Conservation (phyloP, 1,140 invertebrate species). For the Notospermus geniculatus region DNA sequence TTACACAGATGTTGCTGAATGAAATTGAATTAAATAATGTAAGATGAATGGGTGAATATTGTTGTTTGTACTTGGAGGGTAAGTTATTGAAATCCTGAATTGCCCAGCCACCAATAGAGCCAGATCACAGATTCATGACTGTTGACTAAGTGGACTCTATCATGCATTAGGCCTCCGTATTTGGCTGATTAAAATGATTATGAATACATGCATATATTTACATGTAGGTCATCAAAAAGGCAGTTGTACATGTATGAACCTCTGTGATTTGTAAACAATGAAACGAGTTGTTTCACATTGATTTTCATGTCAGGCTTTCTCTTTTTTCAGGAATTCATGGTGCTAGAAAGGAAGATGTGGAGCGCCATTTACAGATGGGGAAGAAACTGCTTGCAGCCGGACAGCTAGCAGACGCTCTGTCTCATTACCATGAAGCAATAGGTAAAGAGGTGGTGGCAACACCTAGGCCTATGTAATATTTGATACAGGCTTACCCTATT, state of each 20-base stretch:
- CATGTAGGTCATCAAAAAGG: background rate
- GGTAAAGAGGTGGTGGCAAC: too few species aligned
- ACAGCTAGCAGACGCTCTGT: slow-evolving; percentile 92
- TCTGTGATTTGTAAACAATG: background rate
- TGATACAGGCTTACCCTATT: too few species aligned
- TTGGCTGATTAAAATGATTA: background rate
- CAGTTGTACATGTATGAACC: background rate
- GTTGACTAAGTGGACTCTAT: background rate
- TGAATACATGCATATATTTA: background rate
- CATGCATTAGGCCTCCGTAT: background rate
- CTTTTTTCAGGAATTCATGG: slow-evolving; percentile 14
- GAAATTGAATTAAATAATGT: too few species aligned
- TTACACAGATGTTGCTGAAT: too few species aligned
- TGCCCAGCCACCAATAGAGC: too few species aligned
- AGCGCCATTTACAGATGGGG: slow-evolving; percentile 90
- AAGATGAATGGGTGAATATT: too few species aligned
- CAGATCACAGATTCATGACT: too few species aligned
- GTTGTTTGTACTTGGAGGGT: too few species aligned
- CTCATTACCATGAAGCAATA: slow-evolving; percentile 97
- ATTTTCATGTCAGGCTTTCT: background rate
- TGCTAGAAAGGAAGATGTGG: slow-evolving; percentile 66
- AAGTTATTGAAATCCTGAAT: too few species aligned
- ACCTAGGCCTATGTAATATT: too few species aligned
- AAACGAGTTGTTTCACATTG: too few species aligned
- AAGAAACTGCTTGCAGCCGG: slow-evolving; percentile 85